Evolutionary conservation across 2,888 invertebrate species (phyloP).

Genomic region (Cotesia congregata): DNA sequence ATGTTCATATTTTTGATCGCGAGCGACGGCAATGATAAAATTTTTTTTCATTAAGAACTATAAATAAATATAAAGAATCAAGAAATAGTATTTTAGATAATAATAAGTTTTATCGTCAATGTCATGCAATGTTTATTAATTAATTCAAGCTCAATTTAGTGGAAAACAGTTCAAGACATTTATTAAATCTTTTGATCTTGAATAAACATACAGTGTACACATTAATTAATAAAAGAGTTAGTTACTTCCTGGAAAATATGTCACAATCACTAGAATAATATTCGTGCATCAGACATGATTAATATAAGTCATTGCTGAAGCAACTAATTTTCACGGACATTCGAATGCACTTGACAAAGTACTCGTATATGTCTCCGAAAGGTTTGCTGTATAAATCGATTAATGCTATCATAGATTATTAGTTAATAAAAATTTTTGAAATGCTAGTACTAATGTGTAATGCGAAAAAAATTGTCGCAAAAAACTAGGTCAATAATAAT

Average conservation of each 20-base stretch:
- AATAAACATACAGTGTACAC: too few species aligned
- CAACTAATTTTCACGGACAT: neutral
- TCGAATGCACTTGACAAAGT: neutral
- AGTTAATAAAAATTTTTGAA: neutral
- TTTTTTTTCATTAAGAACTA: too few species aligned
- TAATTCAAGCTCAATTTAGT: too few species aligned
- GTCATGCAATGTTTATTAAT: too few species aligned
- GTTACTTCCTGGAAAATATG: neutral
- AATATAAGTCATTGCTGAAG: neutral
- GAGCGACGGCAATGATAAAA: too few species aligned
- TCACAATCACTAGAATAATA: neutral
- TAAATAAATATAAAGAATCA: too few species aligned
- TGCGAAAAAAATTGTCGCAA: neutral
- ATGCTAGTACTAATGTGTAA: constrained; percentile 2
- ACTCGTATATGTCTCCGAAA: neutral
- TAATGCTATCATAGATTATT: neutral
- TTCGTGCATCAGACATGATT: neutral
- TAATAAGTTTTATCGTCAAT: too few species aligned
- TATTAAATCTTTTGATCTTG: too few species aligned
- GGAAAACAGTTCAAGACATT: too few species aligned
- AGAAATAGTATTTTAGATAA: too few species aligned
- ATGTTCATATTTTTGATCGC: too few species aligned
- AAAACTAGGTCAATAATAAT: constrained; percentile 27
- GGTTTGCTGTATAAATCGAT: neutral
- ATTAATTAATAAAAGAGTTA: neutral